Evolutionary conservation across 2,888 invertebrate species (phyloP).

Genomic region (Sarcophaga carnaria): DNA sequence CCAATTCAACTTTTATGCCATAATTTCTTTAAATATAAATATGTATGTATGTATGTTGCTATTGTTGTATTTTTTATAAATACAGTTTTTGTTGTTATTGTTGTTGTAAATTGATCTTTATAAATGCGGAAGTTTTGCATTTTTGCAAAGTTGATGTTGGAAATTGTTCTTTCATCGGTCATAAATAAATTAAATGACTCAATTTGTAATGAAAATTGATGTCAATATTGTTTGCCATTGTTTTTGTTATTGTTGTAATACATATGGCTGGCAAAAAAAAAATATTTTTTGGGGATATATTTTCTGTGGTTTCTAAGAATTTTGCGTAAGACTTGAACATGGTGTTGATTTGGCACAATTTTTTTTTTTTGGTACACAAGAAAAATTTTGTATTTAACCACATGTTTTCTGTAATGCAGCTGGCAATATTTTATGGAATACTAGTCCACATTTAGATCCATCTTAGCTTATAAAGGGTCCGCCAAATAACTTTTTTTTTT

Average conservation of each 20-base stretch:
- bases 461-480: no score
- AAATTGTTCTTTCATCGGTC: constrained; percentile 64
- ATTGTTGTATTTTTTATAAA: constrained; percentile 4
- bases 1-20: constrained; percentile 67
- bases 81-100: neutral
- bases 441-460: no score
- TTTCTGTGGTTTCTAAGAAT: constrained; percentile 6
- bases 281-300: neutral
- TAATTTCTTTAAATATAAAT: constrained; percentile 61
- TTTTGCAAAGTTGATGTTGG: constrained; percentile 28
- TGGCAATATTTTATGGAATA: no score
- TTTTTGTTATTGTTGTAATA: neutral
- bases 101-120: constrained; percentile 63
- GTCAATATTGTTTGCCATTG: constrained; percentile 42
- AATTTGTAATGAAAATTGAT: constrained; percentile 69
- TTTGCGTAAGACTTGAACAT: constrained; percentile 29
- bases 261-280: neutral
- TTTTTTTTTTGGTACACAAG: neutral
- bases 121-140: constrained; percentile 63
- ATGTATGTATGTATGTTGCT: constrained; percentile 12
- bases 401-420: no score
- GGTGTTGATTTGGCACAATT: neutral
- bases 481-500: no score
- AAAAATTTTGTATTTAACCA: no score
- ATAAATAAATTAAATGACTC: constrained; percentile 68